Conservation (phyloP, 2,113 vertebrate genomes). For the Telmatochromis sp. region DNA sequence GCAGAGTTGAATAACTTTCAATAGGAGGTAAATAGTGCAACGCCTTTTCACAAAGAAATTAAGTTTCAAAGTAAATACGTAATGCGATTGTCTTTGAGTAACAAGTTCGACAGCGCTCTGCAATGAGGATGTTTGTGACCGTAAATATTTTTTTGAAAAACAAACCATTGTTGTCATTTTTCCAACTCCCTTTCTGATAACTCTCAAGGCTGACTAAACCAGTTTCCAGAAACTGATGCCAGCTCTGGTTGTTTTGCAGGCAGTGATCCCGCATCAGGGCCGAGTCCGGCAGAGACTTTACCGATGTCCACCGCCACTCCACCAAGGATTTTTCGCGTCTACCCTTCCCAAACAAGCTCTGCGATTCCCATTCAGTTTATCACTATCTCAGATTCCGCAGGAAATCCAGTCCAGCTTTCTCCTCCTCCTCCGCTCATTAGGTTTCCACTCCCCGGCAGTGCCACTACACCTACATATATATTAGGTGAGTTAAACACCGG, state of each 20-base stretch:
- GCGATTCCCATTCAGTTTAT: conserved; percentile 26
- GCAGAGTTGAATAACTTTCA: background rate
- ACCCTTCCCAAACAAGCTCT: background rate
- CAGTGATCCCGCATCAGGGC: background rate
- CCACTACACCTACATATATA: conserved; percentile 35
- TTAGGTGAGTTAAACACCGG: conserved; percentile 22
- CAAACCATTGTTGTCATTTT: background rate
- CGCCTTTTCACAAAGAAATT: background rate
- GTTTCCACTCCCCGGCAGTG: background rate
- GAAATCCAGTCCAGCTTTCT: conserved; percentile 2
- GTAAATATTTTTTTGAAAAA: background rate
- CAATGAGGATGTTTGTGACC: background rate
- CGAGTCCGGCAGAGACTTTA: background rate
- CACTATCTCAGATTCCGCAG: background rate
- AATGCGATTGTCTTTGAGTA: background rate
- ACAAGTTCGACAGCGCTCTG: background rate
- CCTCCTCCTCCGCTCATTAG: conserved; percentile 11
- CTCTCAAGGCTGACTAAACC: background rate
- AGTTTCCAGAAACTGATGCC: background rate
- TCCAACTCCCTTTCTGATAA: background rate
- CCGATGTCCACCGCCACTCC: background rate
- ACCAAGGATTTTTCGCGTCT: conserved; percentile 3
- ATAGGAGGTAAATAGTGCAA: background rate
- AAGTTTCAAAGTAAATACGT: background rate
- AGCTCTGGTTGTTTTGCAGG: background rate